phyloP scores from a whole-genome alignment of 2,888 invertebrate species.

The Pristionchus arcanus region DNA sequence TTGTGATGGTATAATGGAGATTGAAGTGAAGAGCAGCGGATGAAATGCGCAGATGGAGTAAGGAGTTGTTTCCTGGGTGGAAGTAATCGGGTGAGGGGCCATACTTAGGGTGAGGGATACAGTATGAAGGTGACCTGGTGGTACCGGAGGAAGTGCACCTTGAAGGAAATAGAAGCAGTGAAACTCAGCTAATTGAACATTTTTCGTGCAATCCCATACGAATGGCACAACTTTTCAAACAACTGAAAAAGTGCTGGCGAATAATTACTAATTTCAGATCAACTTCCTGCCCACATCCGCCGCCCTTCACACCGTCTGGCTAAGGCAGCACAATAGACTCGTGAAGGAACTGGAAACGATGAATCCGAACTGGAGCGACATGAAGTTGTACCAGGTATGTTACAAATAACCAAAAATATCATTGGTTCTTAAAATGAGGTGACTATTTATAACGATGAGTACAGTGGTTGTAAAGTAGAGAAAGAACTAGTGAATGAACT shows the following conservation, averaged over 20 bases:
- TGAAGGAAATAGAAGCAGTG: too few species aligned
- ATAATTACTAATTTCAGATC: conserved; percentile 56
- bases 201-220: too few species aligned
- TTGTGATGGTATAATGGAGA: neutral
- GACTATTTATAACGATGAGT: too few species aligned
- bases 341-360: conserved; percentile 68
- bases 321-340: conserved; percentile 77
- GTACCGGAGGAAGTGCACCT: too few species aligned
- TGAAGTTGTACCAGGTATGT: conserved; percentile 78
- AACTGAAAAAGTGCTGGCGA: neutral
- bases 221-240: neutral
- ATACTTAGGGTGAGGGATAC: too few species aligned
- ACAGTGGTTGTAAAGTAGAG: too few species aligned
- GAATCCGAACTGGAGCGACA: conserved; percentile 80
- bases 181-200: too few species aligned
- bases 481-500: conserved; percentile 70
- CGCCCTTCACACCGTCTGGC: conserved; percentile 71
- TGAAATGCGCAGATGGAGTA: neutral
- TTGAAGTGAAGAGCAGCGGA: neutral
- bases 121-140: too few species aligned
- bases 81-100: neutral
- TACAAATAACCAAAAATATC: too few species aligned
- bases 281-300: conserved; percentile 69
- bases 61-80: neutral
- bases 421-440: too few species aligned